Evolutionary conservation across 2,113 vertebrate species (phyloP), one percentile per base, ranked within the genome.

Genomic region (Neofelis nebulosa): DNA sequence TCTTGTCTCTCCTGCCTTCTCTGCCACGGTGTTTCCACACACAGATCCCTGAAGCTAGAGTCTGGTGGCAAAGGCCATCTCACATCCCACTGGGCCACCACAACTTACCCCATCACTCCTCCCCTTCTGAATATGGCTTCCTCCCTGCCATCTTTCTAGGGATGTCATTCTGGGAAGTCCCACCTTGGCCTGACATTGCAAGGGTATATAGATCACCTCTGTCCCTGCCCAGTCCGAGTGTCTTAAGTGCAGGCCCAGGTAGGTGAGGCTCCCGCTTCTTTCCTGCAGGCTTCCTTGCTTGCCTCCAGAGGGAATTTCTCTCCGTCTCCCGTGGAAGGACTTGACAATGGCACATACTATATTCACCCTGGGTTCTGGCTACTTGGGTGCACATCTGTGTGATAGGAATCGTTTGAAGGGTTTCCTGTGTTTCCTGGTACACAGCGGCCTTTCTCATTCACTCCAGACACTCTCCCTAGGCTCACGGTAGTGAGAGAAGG

Each of bases 161-260:
- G 31, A 82, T 29, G 27, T 85, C 45, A 6, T 33, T 57, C 84
- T 21, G 55, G n/a, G 7, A 36, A 76, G n/a, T 25, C 41, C 38
- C 4, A 10, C 45, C 52, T 9, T 31, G n/a, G 36, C 63, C 36
- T n/a, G 71, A 36, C 45, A 1, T 15, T 41, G n/a, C 45, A 1
- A 23, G 61, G 31, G 0, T 1, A 2, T 2, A 2, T 0, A 8
- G 36, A 12, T 21, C 10, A 1, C 50, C 25, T 50, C 4, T 9
- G 68, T 8, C 21, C 52, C n/a, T 5, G 1, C 18, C 23, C 1
- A 0, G 11, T 7, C 61, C 1, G 0, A 8, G 50, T 0, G 48
- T 7, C 78, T 12, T 38, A 16, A 55, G 38, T 16, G 3, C 9
- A n/a, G 31, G 36, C 33, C 23, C 15, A 31, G 31, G 21, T 9